Base-by-base conservation (phyloP, 2,797 vertebrate species). In the Halcyon chelicuti region DNA sequence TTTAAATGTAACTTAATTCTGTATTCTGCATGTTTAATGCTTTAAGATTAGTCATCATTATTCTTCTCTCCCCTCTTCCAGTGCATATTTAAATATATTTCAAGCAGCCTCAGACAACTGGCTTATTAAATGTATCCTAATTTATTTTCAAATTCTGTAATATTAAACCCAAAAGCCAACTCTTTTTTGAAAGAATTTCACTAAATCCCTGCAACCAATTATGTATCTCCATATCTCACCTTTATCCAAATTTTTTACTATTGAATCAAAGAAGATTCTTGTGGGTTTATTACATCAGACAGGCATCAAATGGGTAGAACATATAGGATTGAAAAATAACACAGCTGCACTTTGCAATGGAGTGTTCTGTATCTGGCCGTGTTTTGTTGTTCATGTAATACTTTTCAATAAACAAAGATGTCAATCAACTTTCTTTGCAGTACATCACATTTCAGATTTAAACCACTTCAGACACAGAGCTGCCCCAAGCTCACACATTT, bases 361-460 rank as follows among this genome's bases (percentile, higher is more conserved):
- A 97, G 94, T 91, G 91, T 94, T 97, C 96, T 96, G 93, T 94
- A 90, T 96, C 95, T 97, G 97, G 95, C 95, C 92, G 12, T 96
- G 88, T 97, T 98, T 97, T 98, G 97, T 97, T 98, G 98, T 98
- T 98, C 98, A 92, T 98, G 98, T 98, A 98, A 98, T 98, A 98
- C 97, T 98, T 98, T 98, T 98, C 98, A 98, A 98, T 98, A 98
- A 98, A 98, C 97, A 98, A 98, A 98, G 97, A 98, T 98, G 98
- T 98, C 98, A 98, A 98, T 98, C 98, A 98, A 97, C 97, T 97
- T 97, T 98, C 96, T 97, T 96, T 96, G 94, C 97, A 96, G 84
- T 94, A 96, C 97, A 98, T 98, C 98, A 98, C 97, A 98, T 97
- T 98, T 98, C 95, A 98, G 96, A 98, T 97, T 97, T 98, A 98